Conservation (phyloP, 2,797 vertebrate genomes). For the Poecilia picta region DNA sequence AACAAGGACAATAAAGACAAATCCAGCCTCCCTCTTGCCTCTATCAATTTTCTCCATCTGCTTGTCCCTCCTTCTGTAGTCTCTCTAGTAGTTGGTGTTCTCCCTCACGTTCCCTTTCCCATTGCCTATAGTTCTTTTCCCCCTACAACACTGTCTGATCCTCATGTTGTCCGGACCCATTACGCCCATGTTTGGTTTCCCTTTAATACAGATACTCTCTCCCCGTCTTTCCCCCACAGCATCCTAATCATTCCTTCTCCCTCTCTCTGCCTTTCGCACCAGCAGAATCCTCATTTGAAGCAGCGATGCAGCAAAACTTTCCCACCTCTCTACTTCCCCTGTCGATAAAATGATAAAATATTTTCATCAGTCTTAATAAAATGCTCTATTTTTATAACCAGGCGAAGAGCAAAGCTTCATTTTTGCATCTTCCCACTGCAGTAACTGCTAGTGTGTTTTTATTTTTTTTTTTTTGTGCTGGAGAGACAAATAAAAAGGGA, state of each 20-base stretch:
- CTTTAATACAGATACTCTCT: conserved; percentile 36
- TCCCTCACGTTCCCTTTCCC: conserved; percentile 21
- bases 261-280: conserved; percentile 2
- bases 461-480: conserved; percentile 8
- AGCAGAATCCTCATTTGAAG: conserved; percentile 51
- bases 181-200: conserved; percentile 57
- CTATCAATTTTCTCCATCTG: conserved; percentile 54
- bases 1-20: conserved; percentile 54
- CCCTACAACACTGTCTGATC: conserved; percentile 47
- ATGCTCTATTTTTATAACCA: conserved; percentile 60
- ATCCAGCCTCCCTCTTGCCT: conserved; percentile 12
- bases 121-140: conserved; percentile 11
- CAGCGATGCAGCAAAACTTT: conserved; percentile 56
- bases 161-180: conserved; percentile 44
- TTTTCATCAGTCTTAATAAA: conserved; percentile 69
- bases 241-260: conserved; percentile 16
- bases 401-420: conserved; percentile 37
- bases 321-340: conserved; percentile 50
- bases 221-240: neutral
- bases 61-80: conserved; percentile 35
- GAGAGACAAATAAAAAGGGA: conserved; percentile 8
- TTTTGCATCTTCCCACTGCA: conserved; percentile 33
- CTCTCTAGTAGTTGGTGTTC: conserved; percentile 44
- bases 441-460: conserved; percentile 29
- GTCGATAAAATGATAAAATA: conserved; percentile 64